Percentiles rank a stretch among this genome's conserved stretches.
phyloP scores from a whole-genome alignment of 2,113 vertebrate species.

The Orcinus orca region DNA sequence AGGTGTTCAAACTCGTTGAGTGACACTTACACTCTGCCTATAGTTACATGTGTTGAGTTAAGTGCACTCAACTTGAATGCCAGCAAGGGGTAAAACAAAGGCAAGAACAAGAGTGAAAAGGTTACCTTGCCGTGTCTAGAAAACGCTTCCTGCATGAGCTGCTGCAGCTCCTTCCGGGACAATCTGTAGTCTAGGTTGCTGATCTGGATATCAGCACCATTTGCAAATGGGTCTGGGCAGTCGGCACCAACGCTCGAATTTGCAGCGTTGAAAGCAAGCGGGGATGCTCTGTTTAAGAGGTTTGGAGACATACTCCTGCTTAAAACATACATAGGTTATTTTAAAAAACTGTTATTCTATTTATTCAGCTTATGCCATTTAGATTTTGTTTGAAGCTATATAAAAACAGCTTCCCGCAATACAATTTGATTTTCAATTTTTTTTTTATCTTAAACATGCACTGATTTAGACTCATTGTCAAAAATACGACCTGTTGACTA shows the following conservation, averaged over 20 bases:
- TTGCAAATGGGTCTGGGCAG: slow-evolving; percentile 89
- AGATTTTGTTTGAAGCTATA: background rate
- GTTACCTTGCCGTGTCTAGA: slow-evolving; percentile 92
- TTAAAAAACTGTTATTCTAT: background rate
- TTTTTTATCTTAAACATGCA: background rate
- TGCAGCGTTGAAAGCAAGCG: slow-evolving; percentile 82
- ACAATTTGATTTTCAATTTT: background rate
- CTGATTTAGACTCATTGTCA: background rate
- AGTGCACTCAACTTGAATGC: background rate
- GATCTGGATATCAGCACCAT: slow-evolving; percentile 93
- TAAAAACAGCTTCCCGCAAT: background rate
- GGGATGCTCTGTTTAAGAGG: slow-evolving; percentile 92
- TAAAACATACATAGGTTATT: slow-evolving; percentile 41
- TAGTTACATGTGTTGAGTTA: background rate
- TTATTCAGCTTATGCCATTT: background rate
- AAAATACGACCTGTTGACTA: background rate
- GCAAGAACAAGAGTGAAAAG: background rate
- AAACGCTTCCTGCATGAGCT: slow-evolving; percentile 90
- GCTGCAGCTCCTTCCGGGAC: slow-evolving; percentile 95
- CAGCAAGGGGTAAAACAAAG: background rate
- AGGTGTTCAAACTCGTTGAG: background rate
- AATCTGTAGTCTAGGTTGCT: slow-evolving; percentile 96
- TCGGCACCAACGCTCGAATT: slow-evolving; percentile 79
- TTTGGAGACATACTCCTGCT: slow-evolving; percentile 91
- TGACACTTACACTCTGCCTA: background rate